Evolutionary conservation across 2,113 vertebrate genomes (phyloP).

Genomic region (Myocastor coypus): DNA sequence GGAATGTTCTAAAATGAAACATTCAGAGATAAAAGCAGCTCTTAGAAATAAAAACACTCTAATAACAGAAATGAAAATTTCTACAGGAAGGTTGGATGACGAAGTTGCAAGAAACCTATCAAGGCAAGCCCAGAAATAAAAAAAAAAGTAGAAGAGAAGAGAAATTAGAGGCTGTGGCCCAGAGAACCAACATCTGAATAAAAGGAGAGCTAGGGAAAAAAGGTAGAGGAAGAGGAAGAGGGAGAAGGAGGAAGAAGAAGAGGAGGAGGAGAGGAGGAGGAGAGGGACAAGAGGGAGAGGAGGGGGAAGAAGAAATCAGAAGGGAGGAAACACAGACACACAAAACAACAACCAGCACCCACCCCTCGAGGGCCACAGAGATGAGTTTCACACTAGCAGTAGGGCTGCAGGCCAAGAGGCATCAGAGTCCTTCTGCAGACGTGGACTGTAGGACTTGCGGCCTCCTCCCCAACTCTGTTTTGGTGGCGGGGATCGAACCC

Average conservation of each 20-base stretch:
- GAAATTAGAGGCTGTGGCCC: neutral
- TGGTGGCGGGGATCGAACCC: neutral
- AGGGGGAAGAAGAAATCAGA: neutral
- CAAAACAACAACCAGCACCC: no score
- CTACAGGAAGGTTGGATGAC: neutral
- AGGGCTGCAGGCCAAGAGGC: neutral
- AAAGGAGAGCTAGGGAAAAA: neutral
- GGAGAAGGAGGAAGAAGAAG: neutral
- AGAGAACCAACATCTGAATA: neutral
- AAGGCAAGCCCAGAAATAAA: neutral
- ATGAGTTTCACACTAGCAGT: neutral
- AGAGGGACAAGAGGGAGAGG: neutral
- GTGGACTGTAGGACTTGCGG: fast-evolving
- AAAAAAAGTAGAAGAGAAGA: neutral
- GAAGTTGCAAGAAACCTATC: neutral
- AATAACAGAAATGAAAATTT: conserved; percentile 17
- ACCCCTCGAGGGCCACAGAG: neutral
- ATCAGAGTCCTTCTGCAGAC: neutral
- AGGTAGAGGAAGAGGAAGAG: neutral
- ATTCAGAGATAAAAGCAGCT: neutral
- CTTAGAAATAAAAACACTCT: conserved; percentile 33
- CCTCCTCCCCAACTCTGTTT: neutral
- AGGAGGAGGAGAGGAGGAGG: neutral
- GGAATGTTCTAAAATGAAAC: neutral
- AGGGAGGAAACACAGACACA: neutral